These are phyloP conservation scores for Neomicropteryx cornuta DNA, from an alignment of 1,140 invertebrate genomes.

Conservation along the genomic window DNA sequence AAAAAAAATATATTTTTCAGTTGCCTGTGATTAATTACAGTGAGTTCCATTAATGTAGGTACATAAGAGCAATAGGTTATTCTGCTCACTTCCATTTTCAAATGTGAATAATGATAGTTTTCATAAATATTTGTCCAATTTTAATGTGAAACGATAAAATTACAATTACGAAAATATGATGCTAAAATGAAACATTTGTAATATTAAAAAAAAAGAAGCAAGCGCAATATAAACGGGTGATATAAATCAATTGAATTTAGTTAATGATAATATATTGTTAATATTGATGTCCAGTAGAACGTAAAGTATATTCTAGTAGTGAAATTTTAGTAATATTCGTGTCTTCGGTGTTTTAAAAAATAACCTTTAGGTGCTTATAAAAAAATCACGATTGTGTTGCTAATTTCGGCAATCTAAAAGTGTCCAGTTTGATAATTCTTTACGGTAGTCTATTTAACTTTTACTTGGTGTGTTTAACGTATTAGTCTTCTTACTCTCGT, in stretches of 20 bases:
- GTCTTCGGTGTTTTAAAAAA: slow-evolving; percentile 12
- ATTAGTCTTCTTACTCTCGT: slow-evolving; percentile 22
- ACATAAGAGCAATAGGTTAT: background rate
- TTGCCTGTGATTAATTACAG: too few relatives aligned
- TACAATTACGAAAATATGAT: slow-evolving; percentile 27
- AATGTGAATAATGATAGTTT: slow-evolving; percentile 33
- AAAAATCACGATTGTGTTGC: background rate
- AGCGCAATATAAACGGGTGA: slow-evolving; percentile 20
- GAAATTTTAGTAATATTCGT: too few relatives aligned
- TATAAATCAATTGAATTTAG: slow-evolving; percentile 12
- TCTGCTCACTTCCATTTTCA: slow-evolving; percentile 15
- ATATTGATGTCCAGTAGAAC: too few relatives aligned
- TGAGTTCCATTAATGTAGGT: background rate
- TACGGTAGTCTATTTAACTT: slow-evolving; percentile 8
- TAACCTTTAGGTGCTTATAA: background rate
- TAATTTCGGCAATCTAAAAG: background rate
- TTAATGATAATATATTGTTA: slow-evolving; percentile 4
- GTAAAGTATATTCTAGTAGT: too few relatives aligned
- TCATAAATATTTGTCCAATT: slow-evolving; percentile 29
- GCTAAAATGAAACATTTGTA: slow-evolving; percentile 33
- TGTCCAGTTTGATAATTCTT: background rate
- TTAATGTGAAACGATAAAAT: slow-evolving; percentile 31
- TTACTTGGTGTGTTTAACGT: slow-evolving; percentile 14
- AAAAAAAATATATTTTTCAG: too few relatives aligned
- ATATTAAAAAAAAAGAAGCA: slow-evolving; percentile 19